Conservation (phyloP, 2,113 vertebrate species). For the Coracopsis vasa region DNA sequence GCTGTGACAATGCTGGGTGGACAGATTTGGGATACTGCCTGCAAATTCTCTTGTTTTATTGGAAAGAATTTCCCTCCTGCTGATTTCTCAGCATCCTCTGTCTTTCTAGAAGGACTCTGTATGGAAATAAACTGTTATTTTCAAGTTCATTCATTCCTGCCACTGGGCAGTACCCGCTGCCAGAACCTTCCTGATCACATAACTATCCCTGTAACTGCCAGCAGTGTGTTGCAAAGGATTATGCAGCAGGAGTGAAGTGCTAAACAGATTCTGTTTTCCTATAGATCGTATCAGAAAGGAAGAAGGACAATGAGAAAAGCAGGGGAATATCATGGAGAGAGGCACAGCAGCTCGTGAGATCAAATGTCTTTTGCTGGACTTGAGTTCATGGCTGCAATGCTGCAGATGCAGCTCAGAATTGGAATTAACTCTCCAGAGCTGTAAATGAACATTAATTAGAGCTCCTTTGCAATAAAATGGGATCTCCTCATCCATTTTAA, state of each 20-base stretch:
- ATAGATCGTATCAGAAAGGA: background rate
- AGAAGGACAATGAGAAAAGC: background rate
- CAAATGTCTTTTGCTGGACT: background rate
- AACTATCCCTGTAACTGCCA: background rate
- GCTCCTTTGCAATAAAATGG: slow-evolving; percentile 13
- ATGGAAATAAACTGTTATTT: slow-evolving; percentile 31
- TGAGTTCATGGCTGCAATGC: background rate
- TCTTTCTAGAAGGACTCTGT: background rate
- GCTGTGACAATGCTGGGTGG: background rate
- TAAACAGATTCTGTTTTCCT: slow-evolving; percentile 19
- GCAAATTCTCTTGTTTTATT: background rate
- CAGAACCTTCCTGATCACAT: slow-evolving; percentile 8
- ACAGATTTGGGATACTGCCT: background rate
- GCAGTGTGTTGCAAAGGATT: slow-evolving; percentile 28
- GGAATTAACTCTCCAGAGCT: background rate
- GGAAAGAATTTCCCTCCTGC: background rate
- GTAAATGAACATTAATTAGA: slow-evolving; percentile 21
- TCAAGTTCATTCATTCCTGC: slow-evolving; percentile 25
- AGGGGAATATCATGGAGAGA: background rate
- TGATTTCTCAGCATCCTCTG: background rate
- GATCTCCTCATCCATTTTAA: slow-evolving; percentile 28
- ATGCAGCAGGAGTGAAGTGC: slow-evolving; percentile 5
- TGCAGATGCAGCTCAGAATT: background rate
- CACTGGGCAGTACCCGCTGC: background rate
- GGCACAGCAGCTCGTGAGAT: background rate